Percentiles rank a stretch among this genome's conserved stretches.
These are phyloP conservation scores for Acleris literana DNA, from an alignment of 2,888 invertebrate genomes.

Conservation along the genomic window DNA sequence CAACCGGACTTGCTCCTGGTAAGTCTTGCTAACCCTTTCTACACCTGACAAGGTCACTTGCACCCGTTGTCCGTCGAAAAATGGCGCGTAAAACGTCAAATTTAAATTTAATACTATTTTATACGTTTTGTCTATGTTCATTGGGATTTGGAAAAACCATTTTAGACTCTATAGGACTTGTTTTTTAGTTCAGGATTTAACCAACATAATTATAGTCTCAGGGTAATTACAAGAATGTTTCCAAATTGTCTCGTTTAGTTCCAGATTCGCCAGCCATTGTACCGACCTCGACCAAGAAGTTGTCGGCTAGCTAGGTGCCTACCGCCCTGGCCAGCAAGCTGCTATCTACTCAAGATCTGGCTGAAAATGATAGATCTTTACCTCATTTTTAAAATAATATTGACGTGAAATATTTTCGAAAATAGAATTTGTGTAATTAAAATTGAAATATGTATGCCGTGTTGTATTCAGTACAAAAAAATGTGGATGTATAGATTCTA, in stretches of 20 bases:
- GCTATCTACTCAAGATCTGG: conserved; percentile 10
- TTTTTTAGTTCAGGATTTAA: too few relatives aligned
- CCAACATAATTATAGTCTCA: too few relatives aligned
- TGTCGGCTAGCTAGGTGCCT: conserved; percentile 58
- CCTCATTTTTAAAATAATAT: conserved; percentile 9
- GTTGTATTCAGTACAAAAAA: conserved; percentile 3
- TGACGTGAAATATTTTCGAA: conserved; percentile 20
- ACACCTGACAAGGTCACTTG: too few relatives aligned
- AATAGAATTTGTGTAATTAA: conserved; percentile 19
- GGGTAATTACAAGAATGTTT: neutral
- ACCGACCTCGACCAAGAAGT: conserved; percentile 58
- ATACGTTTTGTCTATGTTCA: too few relatives aligned
- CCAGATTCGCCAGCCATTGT: conserved; percentile 54
- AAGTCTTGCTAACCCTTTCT: conserved; percentile 36
- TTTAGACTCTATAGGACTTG: too few relatives aligned
- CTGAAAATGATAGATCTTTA: neutral
- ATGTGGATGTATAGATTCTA: neutral
- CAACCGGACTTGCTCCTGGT: conserved; percentile 42
- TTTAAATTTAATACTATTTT: too few relatives aligned
- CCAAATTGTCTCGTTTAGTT: conserved; percentile 38
- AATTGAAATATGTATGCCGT: conserved; percentile 5
- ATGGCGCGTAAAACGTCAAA: too few relatives aligned
- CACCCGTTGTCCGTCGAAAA: too few relatives aligned
- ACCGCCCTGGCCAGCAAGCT: conserved; percentile 1
- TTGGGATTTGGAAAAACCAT: too few relatives aligned